Base-by-base conservation (phyloP, 1,140 invertebrate species). In the Lasaia peninsularis region DNA sequence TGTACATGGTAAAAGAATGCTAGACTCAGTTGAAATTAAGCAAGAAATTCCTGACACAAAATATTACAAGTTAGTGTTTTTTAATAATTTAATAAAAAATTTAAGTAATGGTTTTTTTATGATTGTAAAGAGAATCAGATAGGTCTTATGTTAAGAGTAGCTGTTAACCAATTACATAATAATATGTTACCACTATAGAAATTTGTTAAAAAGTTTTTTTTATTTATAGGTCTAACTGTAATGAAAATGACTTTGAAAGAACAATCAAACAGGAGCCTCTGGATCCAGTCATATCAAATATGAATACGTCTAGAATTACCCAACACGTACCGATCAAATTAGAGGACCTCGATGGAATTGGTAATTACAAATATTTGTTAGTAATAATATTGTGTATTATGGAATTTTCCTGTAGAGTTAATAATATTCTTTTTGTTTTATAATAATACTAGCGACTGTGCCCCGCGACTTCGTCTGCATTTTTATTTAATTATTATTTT, bases 261-360 rank as follows among this genome's bases (percentile, higher is more conserved):
- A 52, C 65, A 21, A 79, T 86, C 57, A 88, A 88, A 63, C 77
- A 85, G 71, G 85, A 88, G 53, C 78, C 82, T 49, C 70, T 62
- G 12, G 84, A 88, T 51, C 57, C 61, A 48, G 14, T 69, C 12
- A 32, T 65, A 21, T 56, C 73, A 32, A 60, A 71, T 16, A 69
- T 72, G 54, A 75, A 72, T 62, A 60, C 63, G 57, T 73, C 73
- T 52, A 78, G 65, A 64, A 58, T 73, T 24, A 63, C 66, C 55
- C 84, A 87, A 64, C 79, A 80, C 14, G 78, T 87, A n/a, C 79
- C 81, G 33, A 86, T 87, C 40, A 89, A 89, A 62, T 68, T 87
- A 48, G 87, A 89, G 68, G 85, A 88, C 62, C 69, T 87, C 28
- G 86, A 88, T 78, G 86, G 86, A 57, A 86, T 88, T 65, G 86